Base-by-base conservation (phyloP, 2,888 invertebrate genomes). In the Trissolcus japonicus region DNA sequence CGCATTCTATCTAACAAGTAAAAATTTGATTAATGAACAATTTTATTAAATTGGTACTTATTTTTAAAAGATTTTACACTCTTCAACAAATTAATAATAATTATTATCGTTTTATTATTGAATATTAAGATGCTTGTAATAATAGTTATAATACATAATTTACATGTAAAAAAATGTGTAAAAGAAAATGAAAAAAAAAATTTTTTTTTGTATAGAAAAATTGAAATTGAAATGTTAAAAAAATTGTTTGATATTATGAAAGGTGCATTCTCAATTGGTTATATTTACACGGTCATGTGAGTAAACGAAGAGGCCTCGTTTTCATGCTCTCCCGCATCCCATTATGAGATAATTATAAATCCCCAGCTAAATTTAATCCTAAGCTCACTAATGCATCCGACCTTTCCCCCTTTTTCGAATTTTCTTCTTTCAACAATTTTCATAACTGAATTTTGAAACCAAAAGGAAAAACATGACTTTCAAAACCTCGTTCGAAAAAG, bases 301-400 rank as follows among this genome's bases (percentile, higher is more conserved):
- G 48, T 60, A 54, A 68, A 54, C 71, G 53, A 41, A 43, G 21
- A 59, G 57, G 63, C 75, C 59, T 55, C 61, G 60, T 55, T 69
- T 56, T 69, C 56, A 66, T 65, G 69, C 57, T 65, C 76, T 69
- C 69, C 76, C 69, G 76, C 76, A 67, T 71, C 69, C 61, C 56
- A 76, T 76, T 76, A 76, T 71, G 56, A 66, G 76, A 71, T 69
- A 76, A 76, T 76, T 69, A 76, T 76, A 76, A 65, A 65, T 53
- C n/a, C 55, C 53, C 57, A 11, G 69, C 71, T 76, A 76, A 76
- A 76, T 76, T 76, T 76, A 76, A 76, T 76, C 61, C 6, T n/a
- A 63, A 57, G 69, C 69, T 76, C 60, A 59, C 63, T n/a, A 63
- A 40, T 40, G 35, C 68, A 48, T 16, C 35, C 63, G 63, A 68